Evolutionary conservation across 2,888 invertebrate genomes (phyloP).

Genomic region (Caenorhabditis becei): DNA sequence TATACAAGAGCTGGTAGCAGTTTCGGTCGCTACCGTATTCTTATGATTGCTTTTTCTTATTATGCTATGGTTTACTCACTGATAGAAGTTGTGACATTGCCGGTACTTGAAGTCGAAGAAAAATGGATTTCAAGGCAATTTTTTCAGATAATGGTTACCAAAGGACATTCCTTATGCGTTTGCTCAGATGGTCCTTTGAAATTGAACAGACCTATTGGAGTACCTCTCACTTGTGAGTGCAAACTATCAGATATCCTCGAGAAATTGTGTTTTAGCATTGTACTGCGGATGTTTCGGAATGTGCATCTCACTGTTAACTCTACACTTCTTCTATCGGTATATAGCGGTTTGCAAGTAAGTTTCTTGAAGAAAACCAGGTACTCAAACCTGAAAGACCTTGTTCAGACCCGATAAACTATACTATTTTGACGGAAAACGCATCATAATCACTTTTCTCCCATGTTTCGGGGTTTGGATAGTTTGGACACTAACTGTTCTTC

Average conservation of each 20-base stretch:
- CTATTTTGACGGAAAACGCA: slow-evolving; percentile 42
- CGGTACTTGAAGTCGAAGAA: background rate
- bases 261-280: background rate
- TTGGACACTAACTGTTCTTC: slow-evolving; percentile 15
- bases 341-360: slow-evolving; percentile 39
- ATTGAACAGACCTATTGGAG: slow-evolving; percentile 9
- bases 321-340: slow-evolving; percentile 50
- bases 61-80: slow-evolving; percentile 40
- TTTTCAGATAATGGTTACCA: slow-evolving; percentile 37
- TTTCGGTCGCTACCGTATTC: slow-evolving; percentile 43
- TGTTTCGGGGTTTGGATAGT: slow-evolving; percentile 8
- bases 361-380: background rate
- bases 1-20: slow-evolving; percentile 7
- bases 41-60: slow-evolving; percentile 29
- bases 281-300: slow-evolving; percentile 46
- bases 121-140: background rate
- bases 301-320: slow-evolving; percentile 29
- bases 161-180: slow-evolving; percentile 31
- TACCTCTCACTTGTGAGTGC: slow-evolving; percentile 9
- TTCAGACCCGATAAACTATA: slow-evolving; percentile 38
- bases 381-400: background rate
- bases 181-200: slow-evolving; percentile 33
- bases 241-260: background rate
- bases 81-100: slow-evolving; percentile 27
- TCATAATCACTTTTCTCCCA: background rate